phyloP scores from a whole-genome alignment of 2,888 invertebrate species.

The Aleiodes testaceus region DNA sequence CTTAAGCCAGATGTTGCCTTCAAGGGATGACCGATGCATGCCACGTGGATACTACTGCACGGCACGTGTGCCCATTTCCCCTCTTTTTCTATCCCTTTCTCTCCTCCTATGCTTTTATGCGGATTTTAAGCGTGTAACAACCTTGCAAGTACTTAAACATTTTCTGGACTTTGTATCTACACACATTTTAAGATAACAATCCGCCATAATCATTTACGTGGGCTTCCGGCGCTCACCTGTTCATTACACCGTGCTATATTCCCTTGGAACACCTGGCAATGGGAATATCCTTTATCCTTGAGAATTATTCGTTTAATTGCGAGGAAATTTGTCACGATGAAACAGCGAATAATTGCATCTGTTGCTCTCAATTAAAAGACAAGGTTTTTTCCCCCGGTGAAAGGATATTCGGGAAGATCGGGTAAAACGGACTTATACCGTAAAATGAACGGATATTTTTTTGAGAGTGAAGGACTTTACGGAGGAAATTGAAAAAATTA shows the following conservation, averaged over 20 bases:
- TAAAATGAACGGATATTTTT: too few relatives aligned
- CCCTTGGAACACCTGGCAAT: slow-evolving; percentile 1
- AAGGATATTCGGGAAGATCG: not conserved
- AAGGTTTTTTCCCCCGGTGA: not conserved
- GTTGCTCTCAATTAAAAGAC: not conserved
- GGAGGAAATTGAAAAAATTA: too few relatives aligned
- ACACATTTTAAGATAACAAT: too few relatives aligned
- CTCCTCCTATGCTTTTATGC: too few relatives aligned
- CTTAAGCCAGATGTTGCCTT: slow-evolving; percentile 20
- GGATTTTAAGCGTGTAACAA: slow-evolving; percentile 11
- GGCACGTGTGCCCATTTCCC: slow-evolving; percentile 6
- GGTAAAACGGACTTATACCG: too few relatives aligned
- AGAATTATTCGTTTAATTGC: slow-evolving; percentile 10
- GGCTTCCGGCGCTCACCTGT: not conserved
- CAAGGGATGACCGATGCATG: slow-evolving; percentile 27
- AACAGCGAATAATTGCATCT: slow-evolving; percentile 14
- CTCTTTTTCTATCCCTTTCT: not conserved
- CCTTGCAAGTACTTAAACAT: not conserved
- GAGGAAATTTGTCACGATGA: slow-evolving; percentile 22
- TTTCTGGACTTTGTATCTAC: too few relatives aligned
- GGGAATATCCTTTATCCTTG: not conserved
- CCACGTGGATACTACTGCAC: slow-evolving; percentile 24
- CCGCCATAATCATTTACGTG: too few relatives aligned
- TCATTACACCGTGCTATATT: not conserved
- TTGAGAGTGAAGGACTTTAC: too few relatives aligned